phyloP scores from a whole-genome alignment of 2,113 vertebrate genomes.

The Ictalurus punctatus region DNA sequence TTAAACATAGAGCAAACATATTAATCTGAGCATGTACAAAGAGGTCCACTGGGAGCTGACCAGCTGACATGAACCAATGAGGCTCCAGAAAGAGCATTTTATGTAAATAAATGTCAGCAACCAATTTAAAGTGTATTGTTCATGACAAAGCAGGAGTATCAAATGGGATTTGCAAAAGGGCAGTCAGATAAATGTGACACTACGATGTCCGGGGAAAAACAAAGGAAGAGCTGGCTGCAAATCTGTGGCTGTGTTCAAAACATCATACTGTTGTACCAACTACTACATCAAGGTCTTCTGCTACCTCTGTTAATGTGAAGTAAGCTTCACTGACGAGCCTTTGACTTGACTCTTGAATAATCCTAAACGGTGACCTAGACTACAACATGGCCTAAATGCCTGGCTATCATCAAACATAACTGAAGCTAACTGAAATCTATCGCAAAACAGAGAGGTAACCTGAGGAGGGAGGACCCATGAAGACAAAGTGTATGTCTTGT shows the following conservation, averaged over 20 bases:
- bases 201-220: neutral
- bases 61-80: constrained; percentile 27
- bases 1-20: constrained; percentile 34
- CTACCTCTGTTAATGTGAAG: neutral
- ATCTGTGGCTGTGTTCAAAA: neutral
- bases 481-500: constrained; percentile 39
- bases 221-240: neutral
- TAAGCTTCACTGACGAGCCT: neutral
- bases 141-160: constrained; percentile 23
- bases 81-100: neutral
- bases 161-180: constrained; percentile 26
- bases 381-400: constrained; percentile 28
- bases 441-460: constrained; percentile 6
- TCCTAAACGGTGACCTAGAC: constrained; percentile 40
- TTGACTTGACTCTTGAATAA: constrained; percentile 34
- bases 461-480: neutral
- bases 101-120: constrained; percentile 26
- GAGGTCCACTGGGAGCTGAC: constrained; percentile 22
- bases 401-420: constrained; percentile 10
- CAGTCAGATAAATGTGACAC: constrained; percentile 8
- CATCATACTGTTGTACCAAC: neutral
- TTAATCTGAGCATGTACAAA: constrained; percentile 21
- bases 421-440: neutral
- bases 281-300: neutral
- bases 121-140: constrained; percentile 11